Evolutionary conservation across 1,140 invertebrate genomes (phyloP), one percentile per base, ranked within the genome.

Genomic region (Bacillus rossius): DNA sequence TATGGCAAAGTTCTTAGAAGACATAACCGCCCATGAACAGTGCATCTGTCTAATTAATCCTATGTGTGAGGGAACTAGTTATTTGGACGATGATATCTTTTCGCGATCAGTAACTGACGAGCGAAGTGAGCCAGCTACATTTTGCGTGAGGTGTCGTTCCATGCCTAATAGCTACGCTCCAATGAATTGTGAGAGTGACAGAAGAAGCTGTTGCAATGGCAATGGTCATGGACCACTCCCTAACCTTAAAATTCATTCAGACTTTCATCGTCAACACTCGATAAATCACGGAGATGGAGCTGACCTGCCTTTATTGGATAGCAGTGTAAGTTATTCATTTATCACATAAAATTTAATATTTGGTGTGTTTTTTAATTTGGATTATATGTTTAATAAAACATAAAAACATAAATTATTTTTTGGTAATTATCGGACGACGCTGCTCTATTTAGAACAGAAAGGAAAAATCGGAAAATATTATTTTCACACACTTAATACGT

Each of bases 81-180:
- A 34, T 34, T 34, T 34, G 29, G 29, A 34, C 29, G 29, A 34
- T 34, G 29, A 10, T 34, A 34, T 34, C 29, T 34, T 34, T 7
- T 7, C 29, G 29, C 29, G 29, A 7, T 34, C 29, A 7, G 4
- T 34, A 34, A 34, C 10, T 4, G 29, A 34, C 10, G 29, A 34
- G 4, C 5, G 10, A 34, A 34, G 29, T n/a, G 53, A 55, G 45
- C 53, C 53, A 25, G 40, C 53, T 17, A 55, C 53, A 17, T 55
- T 55, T 26, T 55, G 53, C 29, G 34, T 55, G 3, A 37, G 40
- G 26, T 55, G 53, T 23, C 40, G 53, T 43, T 45, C 53, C 1
- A n/a, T 55, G 53, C 29, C 53, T 20, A 53, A 41, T 37, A 22
- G 20, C 14, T 37, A 19, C 13, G 43, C 16, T 13, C n/a, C 25